Conservation (phyloP, 2,797 vertebrate genomes). For the Synanceia verrucosa region DNA sequence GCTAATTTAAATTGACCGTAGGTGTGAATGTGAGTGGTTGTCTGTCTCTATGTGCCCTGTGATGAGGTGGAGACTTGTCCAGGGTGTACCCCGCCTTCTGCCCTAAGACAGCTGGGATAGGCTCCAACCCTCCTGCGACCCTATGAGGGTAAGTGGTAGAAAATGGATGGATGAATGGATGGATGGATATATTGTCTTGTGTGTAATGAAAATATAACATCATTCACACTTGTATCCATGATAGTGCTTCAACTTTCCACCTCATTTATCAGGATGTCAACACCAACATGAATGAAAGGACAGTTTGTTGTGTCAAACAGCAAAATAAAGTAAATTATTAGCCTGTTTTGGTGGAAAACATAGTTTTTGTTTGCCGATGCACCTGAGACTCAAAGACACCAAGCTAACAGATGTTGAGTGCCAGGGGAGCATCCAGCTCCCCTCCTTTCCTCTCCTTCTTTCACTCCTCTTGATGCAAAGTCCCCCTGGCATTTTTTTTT, state of each 20-base stretch:
- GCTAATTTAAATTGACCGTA: too few species aligned
- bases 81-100: too few species aligned
- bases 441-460: constrained; percentile 29
- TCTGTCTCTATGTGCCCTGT: too few species aligned
- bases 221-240: too few species aligned
- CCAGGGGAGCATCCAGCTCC: constrained; percentile 40
- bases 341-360: constrained; percentile 24
- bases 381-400: constrained; percentile 65
- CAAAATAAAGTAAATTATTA: constrained; percentile 35
- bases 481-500: constrained; percentile 56
- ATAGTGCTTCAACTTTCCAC: not conserved
- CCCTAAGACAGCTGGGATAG: too few species aligned
- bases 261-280: constrained; percentile 45
- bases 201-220: too few species aligned
- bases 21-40: too few species aligned
- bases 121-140: too few species aligned
- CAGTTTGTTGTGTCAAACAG: constrained; percentile 19
- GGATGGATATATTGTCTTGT: too few species aligned
- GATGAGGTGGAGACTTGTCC: too few species aligned
- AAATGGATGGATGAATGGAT: too few species aligned
- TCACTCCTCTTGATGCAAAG: constrained; percentile 50
- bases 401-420: constrained; percentile 69
- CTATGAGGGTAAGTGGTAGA: too few species aligned
- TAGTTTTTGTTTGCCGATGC: constrained; percentile 43
- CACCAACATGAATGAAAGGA: constrained; percentile 24